phyloP scores from a whole-genome alignment of 2,888 invertebrate species.

The Metacarcinus magister region DNA sequence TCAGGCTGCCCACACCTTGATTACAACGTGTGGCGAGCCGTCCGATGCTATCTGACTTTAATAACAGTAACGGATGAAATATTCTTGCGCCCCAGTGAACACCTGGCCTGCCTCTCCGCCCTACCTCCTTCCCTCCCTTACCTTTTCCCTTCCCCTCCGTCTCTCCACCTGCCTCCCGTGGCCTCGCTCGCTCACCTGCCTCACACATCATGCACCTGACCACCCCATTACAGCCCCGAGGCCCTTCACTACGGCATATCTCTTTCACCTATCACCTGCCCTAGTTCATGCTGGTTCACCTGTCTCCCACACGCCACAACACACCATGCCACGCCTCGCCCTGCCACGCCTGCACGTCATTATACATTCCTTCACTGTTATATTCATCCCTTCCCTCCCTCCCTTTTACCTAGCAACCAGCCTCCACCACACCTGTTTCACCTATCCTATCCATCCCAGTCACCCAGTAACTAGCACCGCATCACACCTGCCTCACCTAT shows the following conservation, averaged over 20 bases:
- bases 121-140: not conserved
- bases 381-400: not conserved
- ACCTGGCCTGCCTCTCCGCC: conserved; percentile 29
- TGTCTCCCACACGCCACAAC: not conserved
- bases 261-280: not conserved
- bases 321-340: not conserved
- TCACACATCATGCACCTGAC: conserved; percentile 22
- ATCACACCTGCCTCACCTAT: not conserved
- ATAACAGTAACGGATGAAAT: conserved; percentile 2
- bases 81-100: not conserved
- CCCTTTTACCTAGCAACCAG: not conserved
- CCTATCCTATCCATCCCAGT: not conserved
- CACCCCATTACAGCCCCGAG: not conserved
- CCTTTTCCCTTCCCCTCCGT: not conserved
- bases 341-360: not conserved
- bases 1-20: conserved; percentile 28
- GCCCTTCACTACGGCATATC: not conserved
- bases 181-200: not conserved
- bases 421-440: not conserved
- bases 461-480: not conserved
- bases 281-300: not conserved
- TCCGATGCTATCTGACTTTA: not conserved
- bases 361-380: not conserved
- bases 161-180: not conserved
- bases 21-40: conserved; percentile 4